Conservation (phyloP, 2,888 invertebrate species). For the Masnerella sp. region DNA sequence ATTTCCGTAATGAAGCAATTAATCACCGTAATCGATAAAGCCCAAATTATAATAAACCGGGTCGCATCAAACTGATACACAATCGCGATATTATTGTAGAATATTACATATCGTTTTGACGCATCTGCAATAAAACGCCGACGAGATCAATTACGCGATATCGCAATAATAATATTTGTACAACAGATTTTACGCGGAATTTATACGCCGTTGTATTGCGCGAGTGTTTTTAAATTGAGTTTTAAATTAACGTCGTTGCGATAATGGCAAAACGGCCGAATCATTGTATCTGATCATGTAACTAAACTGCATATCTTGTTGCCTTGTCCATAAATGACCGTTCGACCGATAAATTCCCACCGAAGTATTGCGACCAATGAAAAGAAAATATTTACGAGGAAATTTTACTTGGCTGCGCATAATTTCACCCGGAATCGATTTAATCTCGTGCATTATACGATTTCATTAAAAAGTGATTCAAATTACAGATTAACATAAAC, state of each 20-base stretch:
- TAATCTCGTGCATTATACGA: no score
- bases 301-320: constrained; percentile 30
- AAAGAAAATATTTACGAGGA: constrained; percentile 6
- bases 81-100: constrained; percentile 32
- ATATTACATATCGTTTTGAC: constrained; percentile 46
- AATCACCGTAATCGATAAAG: constrained; percentile 47
- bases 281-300: constrained; percentile 49
- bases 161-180: constrained; percentile 49
- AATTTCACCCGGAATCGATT: no score
- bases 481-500: no score
- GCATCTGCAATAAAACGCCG: constrained; percentile 45
- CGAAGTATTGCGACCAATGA: background rate
- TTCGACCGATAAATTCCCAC: constrained; percentile 26
- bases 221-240: constrained; percentile 52
- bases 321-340: constrained; percentile 22
- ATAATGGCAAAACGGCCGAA: constrained; percentile 38
- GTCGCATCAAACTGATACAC: constrained; percentile 34
- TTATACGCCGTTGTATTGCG: constrained; percentile 31
- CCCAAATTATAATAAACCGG: constrained; percentile 49
- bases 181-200: constrained; percentile 42
- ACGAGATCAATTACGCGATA: constrained; percentile 52
- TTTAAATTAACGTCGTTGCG: constrained; percentile 50
- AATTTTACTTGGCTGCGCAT: background rate
- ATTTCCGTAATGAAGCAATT: constrained; percentile 56
- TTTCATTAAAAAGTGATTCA: no score